These are phyloP conservation scores for Calonectris borealis DNA, from an alignment of 2,113 vertebrate species.

Conservation along the genomic window DNA sequence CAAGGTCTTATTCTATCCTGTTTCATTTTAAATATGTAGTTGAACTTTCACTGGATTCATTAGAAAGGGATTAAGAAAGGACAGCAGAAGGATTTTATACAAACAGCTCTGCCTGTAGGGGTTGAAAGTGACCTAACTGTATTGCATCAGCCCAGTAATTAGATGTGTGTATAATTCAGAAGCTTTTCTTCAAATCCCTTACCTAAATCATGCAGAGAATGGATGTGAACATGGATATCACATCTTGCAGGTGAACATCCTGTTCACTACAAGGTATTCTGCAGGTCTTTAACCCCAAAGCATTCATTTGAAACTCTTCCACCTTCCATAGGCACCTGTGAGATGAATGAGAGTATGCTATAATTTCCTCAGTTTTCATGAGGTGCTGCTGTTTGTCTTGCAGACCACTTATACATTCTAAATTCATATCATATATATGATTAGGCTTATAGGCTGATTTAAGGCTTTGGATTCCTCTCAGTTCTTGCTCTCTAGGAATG, in stretches of 20 bases:
- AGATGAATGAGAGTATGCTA: background rate
- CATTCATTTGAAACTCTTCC: background rate
- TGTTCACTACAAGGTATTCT: background rate
- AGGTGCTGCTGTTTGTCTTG: background rate
- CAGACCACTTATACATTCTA: background rate
- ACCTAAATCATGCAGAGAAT: background rate
- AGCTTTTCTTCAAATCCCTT: background rate
- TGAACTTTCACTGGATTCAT: background rate
- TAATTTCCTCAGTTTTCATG: background rate
- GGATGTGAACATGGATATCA: background rate
- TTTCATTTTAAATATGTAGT: background rate
- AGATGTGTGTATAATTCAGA: background rate
- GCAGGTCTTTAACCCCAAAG: background rate
- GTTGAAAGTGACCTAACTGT: background rate
- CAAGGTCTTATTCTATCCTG: background rate
- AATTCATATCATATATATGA: slow-evolving; percentile 15
- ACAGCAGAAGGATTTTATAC: background rate
- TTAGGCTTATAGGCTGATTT: slow-evolving; percentile 22
- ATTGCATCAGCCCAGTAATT: background rate
- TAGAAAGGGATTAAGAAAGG: background rate
- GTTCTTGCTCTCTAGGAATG: slow-evolving; percentile 5
- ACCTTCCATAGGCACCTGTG: background rate
- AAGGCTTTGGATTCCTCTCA: background rate
- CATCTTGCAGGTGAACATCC: background rate
- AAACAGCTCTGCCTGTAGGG: background rate